phyloP scores from a whole-genome alignment of 2,888 invertebrate species.

The Trichogramma evanescens region DNA sequence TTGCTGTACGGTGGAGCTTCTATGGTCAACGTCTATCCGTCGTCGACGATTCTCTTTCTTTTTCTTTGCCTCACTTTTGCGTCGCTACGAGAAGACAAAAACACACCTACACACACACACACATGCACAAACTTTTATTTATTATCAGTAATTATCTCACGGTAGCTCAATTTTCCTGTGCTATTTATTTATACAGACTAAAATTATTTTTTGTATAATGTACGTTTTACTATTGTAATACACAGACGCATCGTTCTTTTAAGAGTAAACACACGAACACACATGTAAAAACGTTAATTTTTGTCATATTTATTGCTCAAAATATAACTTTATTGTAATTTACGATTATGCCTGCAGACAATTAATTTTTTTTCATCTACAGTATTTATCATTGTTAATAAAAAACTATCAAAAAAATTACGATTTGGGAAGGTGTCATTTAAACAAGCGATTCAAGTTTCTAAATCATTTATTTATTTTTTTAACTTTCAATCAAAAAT shows the following conservation, averaged over 20 bases:
- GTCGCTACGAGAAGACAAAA: neutral
- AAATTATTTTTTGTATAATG: neutral
- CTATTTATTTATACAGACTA: neutral
- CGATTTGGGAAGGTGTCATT: too few relatives aligned
- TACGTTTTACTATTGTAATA: neutral
- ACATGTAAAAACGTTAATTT: too few relatives aligned
- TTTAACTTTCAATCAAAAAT: too few relatives aligned
- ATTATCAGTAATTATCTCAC: constrained; percentile 19
- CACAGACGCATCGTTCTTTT: too few relatives aligned
- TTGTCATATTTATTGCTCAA: neutral
- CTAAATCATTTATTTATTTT: neutral
- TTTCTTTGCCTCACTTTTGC: too few relatives aligned
- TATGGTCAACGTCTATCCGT: too few relatives aligned
- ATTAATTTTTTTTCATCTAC: constrained; percentile 31
- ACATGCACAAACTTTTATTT: neutral
- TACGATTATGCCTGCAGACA: constrained; percentile 9
- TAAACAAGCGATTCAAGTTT: too few relatives aligned
- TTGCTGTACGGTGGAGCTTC: too few relatives aligned
- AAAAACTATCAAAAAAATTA: constrained; percentile 30
- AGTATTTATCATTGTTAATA: constrained; percentile 44
- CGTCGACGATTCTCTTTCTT: too few relatives aligned
- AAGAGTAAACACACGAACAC: too few relatives aligned
- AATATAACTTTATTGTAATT: neutral
- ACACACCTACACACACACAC: neutral
- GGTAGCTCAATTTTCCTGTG: constrained; percentile 22